phyloP scores from a whole-genome alignment of 2,888 invertebrate species.

The Melinopterus prodromus region DNA sequence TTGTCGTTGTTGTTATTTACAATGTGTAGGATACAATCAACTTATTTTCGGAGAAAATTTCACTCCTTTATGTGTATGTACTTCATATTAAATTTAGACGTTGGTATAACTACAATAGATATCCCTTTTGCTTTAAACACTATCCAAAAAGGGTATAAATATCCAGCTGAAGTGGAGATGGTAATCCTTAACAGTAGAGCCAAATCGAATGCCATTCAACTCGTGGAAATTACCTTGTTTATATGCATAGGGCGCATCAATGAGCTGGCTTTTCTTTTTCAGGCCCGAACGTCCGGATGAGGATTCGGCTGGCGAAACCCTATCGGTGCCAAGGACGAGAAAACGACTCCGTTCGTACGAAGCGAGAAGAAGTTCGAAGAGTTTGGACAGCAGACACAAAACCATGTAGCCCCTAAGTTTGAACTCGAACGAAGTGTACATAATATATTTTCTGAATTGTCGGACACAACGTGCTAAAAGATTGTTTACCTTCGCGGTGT shows the following conservation, averaged over 20 bases:
- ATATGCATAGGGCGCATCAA: constrained; percentile 18
- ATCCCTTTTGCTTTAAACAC: too few species aligned
- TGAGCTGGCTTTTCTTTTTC: constrained; percentile 40
- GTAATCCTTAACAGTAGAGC: not conserved
- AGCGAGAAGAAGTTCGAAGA: constrained; percentile 44
- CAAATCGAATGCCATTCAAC: not conserved
- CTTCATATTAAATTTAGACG: too few species aligned
- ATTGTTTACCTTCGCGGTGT: not conserved
- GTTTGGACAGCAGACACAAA: constrained; percentile 52
- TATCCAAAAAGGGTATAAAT: not conserved
- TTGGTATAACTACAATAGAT: too few species aligned
- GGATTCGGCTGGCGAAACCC: constrained; percentile 39
- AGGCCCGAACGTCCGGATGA: constrained; percentile 50
- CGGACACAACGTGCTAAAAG: not conserved
- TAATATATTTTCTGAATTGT: constrained; percentile 21
- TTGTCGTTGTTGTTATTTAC: too few species aligned
- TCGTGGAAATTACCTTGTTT: constrained; percentile 28
- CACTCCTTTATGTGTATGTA: too few species aligned
- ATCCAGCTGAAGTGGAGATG: not conserved
- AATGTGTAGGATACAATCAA: too few species aligned
- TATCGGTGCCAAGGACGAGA: constrained; percentile 49
- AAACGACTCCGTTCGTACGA: constrained; percentile 56
- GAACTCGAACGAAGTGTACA: constrained; percentile 9
- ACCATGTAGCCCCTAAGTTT: constrained; percentile 54
- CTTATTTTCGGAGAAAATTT: too few species aligned